Conservation (phyloP, 2,888 invertebrate species). For the Tiliacea aurago region DNA sequence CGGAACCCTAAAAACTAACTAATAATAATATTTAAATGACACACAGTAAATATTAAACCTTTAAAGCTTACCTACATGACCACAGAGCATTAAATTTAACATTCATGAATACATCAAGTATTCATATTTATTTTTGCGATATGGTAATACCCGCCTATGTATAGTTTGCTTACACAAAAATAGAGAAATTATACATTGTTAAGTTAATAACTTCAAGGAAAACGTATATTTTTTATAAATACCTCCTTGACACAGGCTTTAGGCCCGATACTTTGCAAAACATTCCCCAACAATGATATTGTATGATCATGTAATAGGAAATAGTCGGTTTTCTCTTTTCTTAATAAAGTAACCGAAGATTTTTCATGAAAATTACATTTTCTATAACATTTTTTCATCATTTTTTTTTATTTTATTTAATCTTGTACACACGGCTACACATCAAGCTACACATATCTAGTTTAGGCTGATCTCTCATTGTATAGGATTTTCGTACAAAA, state of each 20-base stretch:
- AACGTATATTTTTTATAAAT: constrained; percentile 1
- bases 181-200: constrained; percentile 35
- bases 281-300: background rate
- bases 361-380: background rate
- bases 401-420: no score
- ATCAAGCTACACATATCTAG: no score
- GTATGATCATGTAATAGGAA: background rate
- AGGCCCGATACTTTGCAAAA: background rate
- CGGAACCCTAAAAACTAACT: no score
- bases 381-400: no score
- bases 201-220: constrained; percentile 6
- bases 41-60: constrained; percentile 14
- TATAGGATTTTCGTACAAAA: no score
- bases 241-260: constrained; percentile 40
- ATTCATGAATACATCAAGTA: background rate
- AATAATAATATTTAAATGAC: background rate
- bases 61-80: constrained; percentile 11
- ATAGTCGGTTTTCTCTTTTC: background rate
- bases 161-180: constrained; percentile 17
- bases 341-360: background rate
- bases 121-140: constrained; percentile 32
- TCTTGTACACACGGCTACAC: no score
- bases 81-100: constrained; percentile 15
- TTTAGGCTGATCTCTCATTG: no score
- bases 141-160: background rate